Evolutionary conservation across 2,888 invertebrate species (phyloP).

Genomic region (Lydus trimaculatus): DNA sequence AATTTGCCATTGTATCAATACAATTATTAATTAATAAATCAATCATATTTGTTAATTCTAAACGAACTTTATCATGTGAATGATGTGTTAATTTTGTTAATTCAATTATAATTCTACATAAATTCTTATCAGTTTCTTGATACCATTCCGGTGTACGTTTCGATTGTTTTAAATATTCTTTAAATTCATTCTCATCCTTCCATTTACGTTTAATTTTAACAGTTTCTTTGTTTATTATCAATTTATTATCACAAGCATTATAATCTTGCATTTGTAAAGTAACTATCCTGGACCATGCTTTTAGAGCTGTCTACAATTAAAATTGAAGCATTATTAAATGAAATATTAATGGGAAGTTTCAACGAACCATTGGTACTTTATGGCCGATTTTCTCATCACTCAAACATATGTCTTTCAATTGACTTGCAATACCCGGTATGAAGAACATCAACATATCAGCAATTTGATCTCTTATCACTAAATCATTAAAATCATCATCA

Average conservation of each 20-base stretch:
- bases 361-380: slow-evolving; percentile 65
- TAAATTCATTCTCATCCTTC: slow-evolving; percentile 51
- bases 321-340: not conserved
- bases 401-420: slow-evolving; percentile 66
- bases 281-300: slow-evolving; percentile 60
- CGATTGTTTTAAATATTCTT: slow-evolving; percentile 55
- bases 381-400: slow-evolving; percentile 69
- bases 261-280: slow-evolving; percentile 61
- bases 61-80: slow-evolving; percentile 68
- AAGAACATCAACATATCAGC: slow-evolving; percentile 69
- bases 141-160: slow-evolving; percentile 67
- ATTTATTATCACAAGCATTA: slow-evolving; percentile 38
- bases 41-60: slow-evolving; percentile 69
- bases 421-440: slow-evolving; percentile 70
- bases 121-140: slow-evolving; percentile 65
- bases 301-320: slow-evolving; percentile 57
- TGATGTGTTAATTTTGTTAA: slow-evolving; percentile 67
- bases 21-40: slow-evolving; percentile 67
- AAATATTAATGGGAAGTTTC: not conserved
- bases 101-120: slow-evolving; percentile 63
- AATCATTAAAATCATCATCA: slow-evolving; percentile 63
- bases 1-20: slow-evolving; percentile 69
- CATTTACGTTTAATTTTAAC: slow-evolving; percentile 33
- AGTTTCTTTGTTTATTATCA: slow-evolving; percentile 2
- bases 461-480: slow-evolving; percentile 62